A percentile compares a stretch with the other conserved stretches of the same genome.
These are phyloP conservation scores for Hedychridium roseum DNA, from an alignment of 2,888 invertebrate genomes.

Conservation along the genomic window DNA sequence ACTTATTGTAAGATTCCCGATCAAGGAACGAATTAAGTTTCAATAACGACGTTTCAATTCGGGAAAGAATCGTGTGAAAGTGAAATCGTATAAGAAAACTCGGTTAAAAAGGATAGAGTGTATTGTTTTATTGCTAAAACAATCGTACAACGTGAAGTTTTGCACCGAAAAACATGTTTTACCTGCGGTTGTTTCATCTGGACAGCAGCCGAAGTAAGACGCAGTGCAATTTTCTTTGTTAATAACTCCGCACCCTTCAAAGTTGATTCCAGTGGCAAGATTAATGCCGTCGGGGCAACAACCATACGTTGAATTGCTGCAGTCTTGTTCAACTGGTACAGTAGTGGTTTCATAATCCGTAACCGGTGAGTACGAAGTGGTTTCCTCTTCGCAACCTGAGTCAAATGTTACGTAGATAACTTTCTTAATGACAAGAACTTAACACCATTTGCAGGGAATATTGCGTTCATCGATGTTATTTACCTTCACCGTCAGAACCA, in stretches of 20 bases:
- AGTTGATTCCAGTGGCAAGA: conserved; percentile 70
- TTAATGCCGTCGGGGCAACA: conserved; percentile 79
- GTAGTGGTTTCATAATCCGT: conserved; percentile 47
- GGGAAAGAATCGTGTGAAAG: no score
- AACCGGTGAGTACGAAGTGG: conserved; percentile 27
- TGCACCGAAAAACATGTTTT: no score
- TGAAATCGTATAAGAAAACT: no score
- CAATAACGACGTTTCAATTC: no score
- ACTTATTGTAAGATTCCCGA: no score
- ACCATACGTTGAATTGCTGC: conserved; percentile 71
- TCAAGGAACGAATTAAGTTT: no score
- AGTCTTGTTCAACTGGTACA: conserved; percentile 57
- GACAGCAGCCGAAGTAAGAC: conserved; percentile 77
- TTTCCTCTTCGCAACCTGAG: conserved; percentile 51
- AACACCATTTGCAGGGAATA: no score
- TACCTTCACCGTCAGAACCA: conserved; percentile 69
- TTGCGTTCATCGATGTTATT: no score
- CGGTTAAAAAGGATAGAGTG: no score
- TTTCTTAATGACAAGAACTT: no score
- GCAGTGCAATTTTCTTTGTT: conserved; percentile 66
- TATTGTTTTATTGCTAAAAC: no score
- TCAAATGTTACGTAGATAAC: neutral
- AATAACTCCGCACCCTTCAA: conserved; percentile 69
- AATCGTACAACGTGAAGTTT: no score
- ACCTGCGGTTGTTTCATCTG: conserved; percentile 74